These are phyloP conservation scores for Pungitius pungitius DNA, from an alignment of 2,113 vertebrate genomes.

Conservation along the genomic window DNA sequence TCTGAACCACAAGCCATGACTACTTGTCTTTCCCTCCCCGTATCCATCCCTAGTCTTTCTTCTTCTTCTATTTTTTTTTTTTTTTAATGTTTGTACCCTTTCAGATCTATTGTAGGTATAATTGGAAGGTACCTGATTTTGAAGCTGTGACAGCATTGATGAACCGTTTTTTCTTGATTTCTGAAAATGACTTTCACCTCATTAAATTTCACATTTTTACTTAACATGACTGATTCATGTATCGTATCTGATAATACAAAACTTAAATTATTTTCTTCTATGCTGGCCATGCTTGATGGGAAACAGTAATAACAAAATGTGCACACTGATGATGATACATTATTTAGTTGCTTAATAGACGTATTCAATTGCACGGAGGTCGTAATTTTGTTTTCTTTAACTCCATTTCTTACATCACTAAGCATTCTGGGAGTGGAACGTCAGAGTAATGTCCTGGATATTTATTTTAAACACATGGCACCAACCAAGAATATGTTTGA, in stretches of 20 bases:
- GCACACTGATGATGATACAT: neutral
- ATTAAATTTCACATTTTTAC: conserved; percentile 76
- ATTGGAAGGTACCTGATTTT: conserved; percentile 52
- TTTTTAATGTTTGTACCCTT: conserved; percentile 53
- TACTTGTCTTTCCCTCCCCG: conserved; percentile 64
- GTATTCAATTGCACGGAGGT: neutral
- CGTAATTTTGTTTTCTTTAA: neutral
- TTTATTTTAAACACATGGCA: neutral
- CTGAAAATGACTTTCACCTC: conserved; percentile 68
- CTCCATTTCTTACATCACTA: neutral
- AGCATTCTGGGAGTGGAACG: neutral
- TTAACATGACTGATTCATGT: conserved; percentile 28
- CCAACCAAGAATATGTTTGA: neutral
- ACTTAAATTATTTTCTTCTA: neutral
- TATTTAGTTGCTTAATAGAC: neutral
- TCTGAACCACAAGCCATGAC: conserved; percentile 87
- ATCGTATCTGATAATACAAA: conserved; percentile 6
- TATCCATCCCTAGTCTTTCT: conserved; percentile 44
- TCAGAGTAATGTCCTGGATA: neutral
- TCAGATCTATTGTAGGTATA: conserved; percentile 48
- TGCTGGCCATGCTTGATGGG: neutral
- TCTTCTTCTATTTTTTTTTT: conserved; percentile 13
- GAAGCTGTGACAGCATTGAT: conserved; percentile 65
- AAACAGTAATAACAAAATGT: neutral
- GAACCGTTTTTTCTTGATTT: conserved; percentile 62